Conservation (phyloP, 2,797 vertebrate species). For the Falco naumanni region DNA sequence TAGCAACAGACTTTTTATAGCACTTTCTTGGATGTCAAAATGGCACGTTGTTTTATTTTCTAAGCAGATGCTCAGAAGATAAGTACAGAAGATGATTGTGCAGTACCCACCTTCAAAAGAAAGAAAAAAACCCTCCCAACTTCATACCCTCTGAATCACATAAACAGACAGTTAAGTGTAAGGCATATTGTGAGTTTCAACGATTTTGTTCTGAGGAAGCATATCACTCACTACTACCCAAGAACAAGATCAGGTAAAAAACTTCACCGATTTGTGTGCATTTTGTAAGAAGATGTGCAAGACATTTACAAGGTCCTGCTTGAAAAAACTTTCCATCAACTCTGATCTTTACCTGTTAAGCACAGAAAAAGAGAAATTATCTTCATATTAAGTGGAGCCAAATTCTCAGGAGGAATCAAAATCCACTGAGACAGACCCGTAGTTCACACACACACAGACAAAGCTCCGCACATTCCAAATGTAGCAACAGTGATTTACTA, state of each 20-base stretch:
- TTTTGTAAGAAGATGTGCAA: neutral
- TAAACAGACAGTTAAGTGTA: neutral
- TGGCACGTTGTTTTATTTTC: constrained; percentile 66
- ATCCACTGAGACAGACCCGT: neutral
- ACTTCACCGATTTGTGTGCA: neutral
- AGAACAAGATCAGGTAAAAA: neutral
- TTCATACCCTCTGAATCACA: neutral
- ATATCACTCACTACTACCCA: neutral
- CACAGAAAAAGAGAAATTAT: neutral
- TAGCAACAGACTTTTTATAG: constrained; percentile 67
- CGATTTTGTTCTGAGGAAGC: neutral
- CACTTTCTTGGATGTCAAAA: constrained; percentile 60
- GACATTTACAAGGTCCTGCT: neutral
- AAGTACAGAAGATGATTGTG: constrained; percentile 47
- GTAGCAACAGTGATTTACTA: neutral
- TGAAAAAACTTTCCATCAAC: neutral
- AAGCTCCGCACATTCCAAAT: neutral
- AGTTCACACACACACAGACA: accelerated
- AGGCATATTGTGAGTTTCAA: neutral
- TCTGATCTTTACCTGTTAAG: neutral
- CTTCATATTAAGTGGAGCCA: neutral
- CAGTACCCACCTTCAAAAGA: constrained; percentile 12
- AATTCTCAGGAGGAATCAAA: neutral
- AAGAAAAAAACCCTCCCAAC: neutral
- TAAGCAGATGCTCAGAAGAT: constrained; percentile 70